phyloP scores from a whole-genome alignment of 1,140 invertebrate genomes.

The Zaprionus kolodkinae region DNA sequence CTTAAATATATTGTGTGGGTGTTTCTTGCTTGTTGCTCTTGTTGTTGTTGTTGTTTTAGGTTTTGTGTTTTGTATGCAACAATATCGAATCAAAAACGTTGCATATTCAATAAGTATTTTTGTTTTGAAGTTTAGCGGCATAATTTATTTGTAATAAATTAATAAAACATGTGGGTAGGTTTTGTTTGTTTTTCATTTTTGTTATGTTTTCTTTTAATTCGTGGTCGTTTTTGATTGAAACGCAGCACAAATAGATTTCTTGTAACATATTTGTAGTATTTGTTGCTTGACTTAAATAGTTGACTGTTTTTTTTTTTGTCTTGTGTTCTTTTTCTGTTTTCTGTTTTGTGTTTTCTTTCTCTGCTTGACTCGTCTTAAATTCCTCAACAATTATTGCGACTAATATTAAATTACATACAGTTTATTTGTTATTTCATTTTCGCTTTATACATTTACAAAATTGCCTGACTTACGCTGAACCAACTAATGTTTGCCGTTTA shows the following conservation, averaged over 20 bases:
- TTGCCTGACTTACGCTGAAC: conserved; percentile 51
- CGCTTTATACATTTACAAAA: conserved; percentile 75
- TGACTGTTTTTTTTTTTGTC: conserved; percentile 40
- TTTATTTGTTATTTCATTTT: conserved; percentile 41
- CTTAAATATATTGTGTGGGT: conserved; percentile 48
- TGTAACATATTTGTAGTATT: conserved; percentile 31
- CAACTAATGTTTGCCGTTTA: conserved; percentile 38
- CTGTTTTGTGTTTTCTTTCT: conserved; percentile 16
- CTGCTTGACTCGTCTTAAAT: conserved; percentile 56
- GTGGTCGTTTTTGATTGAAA: conserved; percentile 50
- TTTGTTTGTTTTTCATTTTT: conserved; percentile 44
- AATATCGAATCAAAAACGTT: conserved; percentile 44
- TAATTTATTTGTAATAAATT: conserved; percentile 80
- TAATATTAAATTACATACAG: conserved; percentile 72
- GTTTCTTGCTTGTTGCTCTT: conserved; percentile 35
- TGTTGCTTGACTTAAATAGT: conserved; percentile 51
- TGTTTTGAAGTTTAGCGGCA: conserved; percentile 57
- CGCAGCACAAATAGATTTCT: conserved; percentile 32
- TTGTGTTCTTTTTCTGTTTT: conserved; percentile 4
- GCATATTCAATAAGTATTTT: conserved; percentile 37
- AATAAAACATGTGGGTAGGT: conserved; percentile 63
- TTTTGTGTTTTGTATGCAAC: conserved; percentile 32
- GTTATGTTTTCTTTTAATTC: conserved; percentile 27
- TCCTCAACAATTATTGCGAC: conserved; percentile 73
- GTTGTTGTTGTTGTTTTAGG: conserved; percentile 12